Evolutionary conservation across 2,797 vertebrate species (phyloP), one percentile per base, ranked within the genome.

Genomic region (Typhlichthys subterraneus): DNA sequence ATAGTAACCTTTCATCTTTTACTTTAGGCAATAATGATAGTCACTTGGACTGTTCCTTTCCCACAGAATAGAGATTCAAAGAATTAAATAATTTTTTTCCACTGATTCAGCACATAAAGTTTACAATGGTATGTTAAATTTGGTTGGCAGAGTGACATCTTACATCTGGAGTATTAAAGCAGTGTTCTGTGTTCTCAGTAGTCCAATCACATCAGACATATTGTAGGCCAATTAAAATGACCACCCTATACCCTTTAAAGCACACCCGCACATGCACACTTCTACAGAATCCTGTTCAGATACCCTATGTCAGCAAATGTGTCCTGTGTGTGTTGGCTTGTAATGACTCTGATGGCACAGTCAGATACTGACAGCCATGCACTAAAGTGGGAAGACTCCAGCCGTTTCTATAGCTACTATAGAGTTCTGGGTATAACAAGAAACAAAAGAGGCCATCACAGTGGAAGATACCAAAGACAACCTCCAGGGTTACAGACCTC

Each of bases 341-440:
- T 92, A 91, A 92, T 92, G 90, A 92, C 89, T 88, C 76, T 33
- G 80, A 82, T 70, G 75, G 84, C 88, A 80, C 89, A 88, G 89
- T 83, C 85, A 85, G 92, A 88, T 81, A 53, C 84, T 89, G 90
- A 90, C 93, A 91, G 89, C 81, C 80, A 57, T 73, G 82, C 73
- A 82, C 87, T 84, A 86, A 91, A 90, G 88, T 86, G 87, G 79
- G 89, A 77, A 83, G 90, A 90, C 89, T 91, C 90, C 88, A 88
- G 82, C 86, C 77, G 88, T 87, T 91, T 88, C 86, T 86, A 85
- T 87, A 81, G 89, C 86, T 86, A 88, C 88, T 79, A 86, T 82
- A 75, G 83, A 88, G 87, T 92, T 93, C 79, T 62, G 76, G 83
- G 80, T 80, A 85, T 88, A 91, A 89, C 87, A 90, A 91, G 88